Conservation (phyloP, 1,140 invertebrate species). For the Bombus terrestris region DNA sequence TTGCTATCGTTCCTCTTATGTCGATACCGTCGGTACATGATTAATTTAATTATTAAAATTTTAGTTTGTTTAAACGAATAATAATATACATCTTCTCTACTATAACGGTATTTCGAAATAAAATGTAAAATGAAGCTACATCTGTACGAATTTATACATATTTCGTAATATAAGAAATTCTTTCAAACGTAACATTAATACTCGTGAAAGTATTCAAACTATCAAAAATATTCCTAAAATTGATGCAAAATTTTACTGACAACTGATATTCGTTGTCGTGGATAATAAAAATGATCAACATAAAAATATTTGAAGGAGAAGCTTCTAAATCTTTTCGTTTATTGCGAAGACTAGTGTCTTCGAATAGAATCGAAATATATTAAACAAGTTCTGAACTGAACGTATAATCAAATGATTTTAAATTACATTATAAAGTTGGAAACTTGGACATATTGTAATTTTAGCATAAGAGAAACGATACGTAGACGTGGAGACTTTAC, state of each 20-base stretch:
- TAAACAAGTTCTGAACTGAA: not conserved
- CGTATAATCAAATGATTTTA: not conserved
- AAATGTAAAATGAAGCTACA: not conserved
- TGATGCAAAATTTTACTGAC: too few relatives aligned
- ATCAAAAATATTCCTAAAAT: not conserved
- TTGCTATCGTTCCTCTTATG: not conserved
- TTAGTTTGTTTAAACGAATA: too few relatives aligned
- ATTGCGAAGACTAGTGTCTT: too few relatives aligned
- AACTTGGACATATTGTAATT: too few relatives aligned
- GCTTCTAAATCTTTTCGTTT: too few relatives aligned
- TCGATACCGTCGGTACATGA: too few relatives aligned
- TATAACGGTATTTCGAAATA: too few relatives aligned
- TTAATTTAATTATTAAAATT: not conserved
- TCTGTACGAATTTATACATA: not conserved
- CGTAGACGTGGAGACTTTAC: not conserved
- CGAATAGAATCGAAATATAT: too few relatives aligned
- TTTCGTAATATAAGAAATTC: not conserved
- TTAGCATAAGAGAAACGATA: not conserved
- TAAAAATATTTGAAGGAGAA: too few relatives aligned
- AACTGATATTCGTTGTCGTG: too few relatives aligned
- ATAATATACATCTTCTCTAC: not conserved
- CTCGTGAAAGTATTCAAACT: not conserved
- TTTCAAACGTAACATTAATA: not conserved
- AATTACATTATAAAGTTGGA: too few relatives aligned
- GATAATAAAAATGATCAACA: too few relatives aligned